Conservation (phyloP, 1,140 invertebrate genomes). For the Aphidius gifuensis region DNA sequence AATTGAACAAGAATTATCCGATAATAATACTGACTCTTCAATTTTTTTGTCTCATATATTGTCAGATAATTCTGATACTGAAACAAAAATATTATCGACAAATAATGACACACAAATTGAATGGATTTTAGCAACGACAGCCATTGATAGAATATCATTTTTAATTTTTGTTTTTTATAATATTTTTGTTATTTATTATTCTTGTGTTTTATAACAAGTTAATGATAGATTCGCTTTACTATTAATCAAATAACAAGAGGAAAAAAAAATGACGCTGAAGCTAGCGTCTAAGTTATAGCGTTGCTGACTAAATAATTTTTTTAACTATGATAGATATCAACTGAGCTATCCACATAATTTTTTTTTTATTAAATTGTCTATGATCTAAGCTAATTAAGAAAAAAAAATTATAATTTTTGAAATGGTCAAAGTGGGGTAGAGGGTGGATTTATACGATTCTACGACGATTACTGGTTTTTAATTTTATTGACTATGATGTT, state of each 20-base stretch:
- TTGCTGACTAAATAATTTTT: background rate
- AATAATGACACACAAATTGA: slow-evolving; percentile 55
- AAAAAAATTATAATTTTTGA: no score
- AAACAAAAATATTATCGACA: slow-evolving; percentile 46
- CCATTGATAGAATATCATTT: slow-evolving; percentile 62
- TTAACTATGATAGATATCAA: background rate
- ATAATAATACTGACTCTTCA: slow-evolving; percentile 35
- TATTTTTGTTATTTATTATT: slow-evolving; percentile 6
- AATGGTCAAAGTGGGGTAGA: no score
- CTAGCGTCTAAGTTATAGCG: background rate
- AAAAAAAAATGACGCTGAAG: no score
- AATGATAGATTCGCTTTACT: background rate
- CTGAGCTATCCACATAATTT: no score
- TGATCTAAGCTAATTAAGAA: no score
- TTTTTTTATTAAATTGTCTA: no score
- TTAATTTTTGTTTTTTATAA: slow-evolving; percentile 45
- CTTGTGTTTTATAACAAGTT: background rate
- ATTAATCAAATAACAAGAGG: background rate
- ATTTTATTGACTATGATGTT: no score
- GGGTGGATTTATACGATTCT: no score
- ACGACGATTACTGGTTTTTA: no score
- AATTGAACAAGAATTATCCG: slow-evolving; percentile 49
- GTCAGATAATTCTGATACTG: slow-evolving; percentile 38
- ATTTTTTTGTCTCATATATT: slow-evolving; percentile 35
- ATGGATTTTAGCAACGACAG: slow-evolving; percentile 62